These are phyloP conservation scores for Notamacropus eugenii DNA, from an alignment of 2,797 vertebrate species.

Conservation along the genomic window DNA sequence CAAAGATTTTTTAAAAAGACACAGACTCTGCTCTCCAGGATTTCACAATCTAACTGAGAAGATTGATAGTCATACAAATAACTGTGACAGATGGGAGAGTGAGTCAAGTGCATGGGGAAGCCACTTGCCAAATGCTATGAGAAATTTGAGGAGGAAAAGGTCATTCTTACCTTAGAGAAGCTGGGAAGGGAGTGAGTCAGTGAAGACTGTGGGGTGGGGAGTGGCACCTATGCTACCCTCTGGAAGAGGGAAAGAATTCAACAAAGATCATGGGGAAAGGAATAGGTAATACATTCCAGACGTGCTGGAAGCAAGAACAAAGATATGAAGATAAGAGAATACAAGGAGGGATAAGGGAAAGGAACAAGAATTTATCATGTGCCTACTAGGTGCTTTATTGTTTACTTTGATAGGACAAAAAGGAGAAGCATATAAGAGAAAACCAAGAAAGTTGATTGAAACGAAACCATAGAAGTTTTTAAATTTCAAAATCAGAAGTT, in stretches of 20 bases:
- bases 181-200: not conserved
- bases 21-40: not conserved
- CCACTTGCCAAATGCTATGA: not conserved
- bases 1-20: not conserved
- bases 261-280: not conserved
- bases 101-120: not conserved
- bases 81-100: not conserved
- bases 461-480: not conserved
- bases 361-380: not conserved
- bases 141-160: not conserved
- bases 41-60: not conserved
- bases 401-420: not conserved
- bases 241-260: not conserved
- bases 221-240: not conserved
- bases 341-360: not conserved
- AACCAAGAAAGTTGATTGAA: not conserved
- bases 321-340: not conserved
- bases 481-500: not conserved
- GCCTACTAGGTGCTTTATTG: not conserved
- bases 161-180: not conserved
- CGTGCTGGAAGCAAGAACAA: not conserved
- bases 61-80: not conserved
- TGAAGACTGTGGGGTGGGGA: not conserved
- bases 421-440: not conserved
- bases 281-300: not conserved